Evolutionary conservation across 1,140 invertebrate species (phyloP).

Genomic region (Achroia grisella): DNA sequence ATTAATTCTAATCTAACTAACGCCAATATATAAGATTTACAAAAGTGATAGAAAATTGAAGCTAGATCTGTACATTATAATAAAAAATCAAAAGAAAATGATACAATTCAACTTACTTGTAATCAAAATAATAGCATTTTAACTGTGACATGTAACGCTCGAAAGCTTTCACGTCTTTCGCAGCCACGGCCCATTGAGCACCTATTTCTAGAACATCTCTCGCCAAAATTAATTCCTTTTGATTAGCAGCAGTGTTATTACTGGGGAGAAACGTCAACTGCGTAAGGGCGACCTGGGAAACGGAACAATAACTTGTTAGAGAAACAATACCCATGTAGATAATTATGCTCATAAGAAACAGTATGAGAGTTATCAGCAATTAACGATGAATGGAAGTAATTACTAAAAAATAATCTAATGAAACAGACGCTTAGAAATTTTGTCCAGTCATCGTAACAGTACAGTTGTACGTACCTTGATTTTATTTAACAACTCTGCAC

Average conservation of each 20-base stretch:
- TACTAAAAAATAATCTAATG: too few species aligned
- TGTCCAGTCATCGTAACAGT: slow-evolving; percentile 41
- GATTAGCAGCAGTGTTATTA: slow-evolving; percentile 82
- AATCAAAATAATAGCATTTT: slow-evolving; percentile 98
- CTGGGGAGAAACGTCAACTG: slow-evolving; percentile 91
- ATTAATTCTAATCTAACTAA: too few species aligned
- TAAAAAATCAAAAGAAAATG: too few species aligned
- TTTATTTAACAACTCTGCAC: slow-evolving; percentile 81
- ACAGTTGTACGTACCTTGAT: slow-evolving; percentile 78
- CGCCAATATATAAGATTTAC: too few species aligned
- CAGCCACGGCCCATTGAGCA: slow-evolving; percentile 94
- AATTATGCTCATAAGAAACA: too few species aligned
- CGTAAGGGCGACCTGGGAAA: slow-evolving; percentile 84
- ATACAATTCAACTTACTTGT: slow-evolving; percentile 87
- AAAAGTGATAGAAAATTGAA: too few species aligned
- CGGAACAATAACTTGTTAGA: too few species aligned
- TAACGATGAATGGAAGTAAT: too few species aligned
- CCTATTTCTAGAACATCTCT: slow-evolving; percentile 96
- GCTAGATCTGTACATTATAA: too few species aligned
- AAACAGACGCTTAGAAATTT: slow-evolving; percentile 8
- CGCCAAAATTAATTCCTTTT: slow-evolving; percentile 91
- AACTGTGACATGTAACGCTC: slow-evolving; percentile 97
- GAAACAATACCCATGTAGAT: too few species aligned
- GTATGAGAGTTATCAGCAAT: too few species aligned
- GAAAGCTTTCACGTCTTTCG: slow-evolving; percentile 94